Base-by-base conservation (phyloP, 1,140 invertebrate genomes). In the Proales similis region DNA sequence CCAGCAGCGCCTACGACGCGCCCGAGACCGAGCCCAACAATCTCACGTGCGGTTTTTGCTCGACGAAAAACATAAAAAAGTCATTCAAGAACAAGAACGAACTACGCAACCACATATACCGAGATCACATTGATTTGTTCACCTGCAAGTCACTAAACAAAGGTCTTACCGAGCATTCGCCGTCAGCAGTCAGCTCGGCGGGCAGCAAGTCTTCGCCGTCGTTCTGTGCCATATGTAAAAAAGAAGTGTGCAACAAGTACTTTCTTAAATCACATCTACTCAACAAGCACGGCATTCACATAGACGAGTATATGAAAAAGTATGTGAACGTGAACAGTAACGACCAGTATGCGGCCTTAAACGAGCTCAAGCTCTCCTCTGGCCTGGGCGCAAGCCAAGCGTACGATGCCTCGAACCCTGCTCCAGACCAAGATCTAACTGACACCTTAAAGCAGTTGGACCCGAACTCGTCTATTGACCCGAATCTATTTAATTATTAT, bases 201-300 rank as follows among this genome's bases (percentile, higher is more conserved):
- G 26, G 30, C 17, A 22, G 36, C 27, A 36, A 57, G 29, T 29
- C 51, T 11, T 42, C 39, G 19, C 17, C 33, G 9, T 90, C 89
- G 2, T 96, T 92, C 72, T 94, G 91, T 73, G 77, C 77, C 51
- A 67, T 82, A 32, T 83, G 81, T 72, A 73, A 78, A 53, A 74
- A 78, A 63, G 79, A 81, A 67, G 79, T 82, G 65, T 80, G 80
- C 48, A 77, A 76, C 63, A 76, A 75, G 57, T 76, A 76, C 63
- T 76, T 75, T 63, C 66, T 76, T 17, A 39, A 45, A 48, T 45
- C 61, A 7, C 61, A 63, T 20, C 42, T 63, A 24, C 14, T 39
- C 2, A 63, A 63, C 24, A 47, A 48, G 26, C 61, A 63, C 39
- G 45, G 46, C 17, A 39, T 62, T 14, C 43, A 57, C 17, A 19